Evolutionary conservation across 23 tunicate species (phyloP), one percentile per base, ranked within the genome.

Genomic region (Phallusia fumigata): DNA sequence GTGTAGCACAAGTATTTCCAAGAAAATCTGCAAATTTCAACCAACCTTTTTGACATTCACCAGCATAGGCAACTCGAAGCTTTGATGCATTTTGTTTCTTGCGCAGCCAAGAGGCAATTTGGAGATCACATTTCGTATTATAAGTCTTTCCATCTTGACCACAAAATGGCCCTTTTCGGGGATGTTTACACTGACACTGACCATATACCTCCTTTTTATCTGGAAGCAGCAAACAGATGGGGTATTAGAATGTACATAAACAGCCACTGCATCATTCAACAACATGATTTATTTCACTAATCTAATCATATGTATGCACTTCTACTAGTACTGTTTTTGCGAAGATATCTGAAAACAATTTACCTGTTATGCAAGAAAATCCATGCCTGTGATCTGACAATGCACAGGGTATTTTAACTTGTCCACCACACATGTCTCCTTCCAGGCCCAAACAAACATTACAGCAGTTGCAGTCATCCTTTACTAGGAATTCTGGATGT

Each of bases 31-130:
- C n/a, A n/a, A n/a, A n/a, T n/a, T n/a, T n/a, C 22, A 65, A 83
- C 88, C 53, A 58, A 85, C 88, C 58, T 78, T 78, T 79, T 85
- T 85, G 78, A 52, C 88, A 85, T 79, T 85, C 88, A 34, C 88
- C 88, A 65, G 44, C 73, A 50, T 85, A 85, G 40, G 78, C 88
- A 33, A 69, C 79, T 24, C 58, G 78, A 19, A 85, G 50, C 19
- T 79, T 52, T 13, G 83, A 78, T 30, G 78, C 36, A 50, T 78
- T 78, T 44, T 65, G 22, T 79, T 78, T 64, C 51, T 44, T 65
- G 5, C 88, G 83, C 0, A 85, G 78, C 88, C 88, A 85, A 24
- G 88, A 85, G 24, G 88, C 88, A 78, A 85, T 33, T 22, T 79
- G 88, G 22, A 85, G 44, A 45, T 85, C 88, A 31, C 88, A 85